Conservation (phyloP, 2,888 invertebrate species). For the Priocnemis perturbator region DNA sequence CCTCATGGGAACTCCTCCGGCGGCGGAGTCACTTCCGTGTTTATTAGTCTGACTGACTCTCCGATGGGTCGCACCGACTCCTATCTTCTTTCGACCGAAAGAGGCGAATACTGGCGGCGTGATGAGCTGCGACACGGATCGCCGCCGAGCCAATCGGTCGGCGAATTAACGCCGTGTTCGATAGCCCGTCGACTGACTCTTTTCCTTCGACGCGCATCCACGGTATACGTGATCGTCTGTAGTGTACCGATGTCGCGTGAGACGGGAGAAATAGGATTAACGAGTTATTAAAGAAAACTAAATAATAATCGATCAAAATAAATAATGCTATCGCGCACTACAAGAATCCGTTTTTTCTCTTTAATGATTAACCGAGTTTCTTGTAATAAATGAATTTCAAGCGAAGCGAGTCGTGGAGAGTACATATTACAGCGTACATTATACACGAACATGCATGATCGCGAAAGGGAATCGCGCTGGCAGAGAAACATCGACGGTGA, state of each 20-base stretch:
- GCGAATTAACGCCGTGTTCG: constrained; percentile 20
- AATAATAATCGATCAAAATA: too few species aligned
- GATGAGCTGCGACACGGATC: constrained; percentile 11
- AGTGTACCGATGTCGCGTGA: not conserved
- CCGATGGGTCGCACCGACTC: constrained; percentile 1
- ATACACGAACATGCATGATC: too few species aligned
- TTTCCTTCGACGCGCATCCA: not conserved
- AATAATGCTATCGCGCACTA: too few species aligned
- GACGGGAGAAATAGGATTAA: constrained; percentile 9
- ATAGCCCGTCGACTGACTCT: not conserved
- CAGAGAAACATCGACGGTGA: too few species aligned
- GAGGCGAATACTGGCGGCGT: too few species aligned
- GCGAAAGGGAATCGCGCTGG: too few species aligned
- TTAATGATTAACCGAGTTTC: too few species aligned
- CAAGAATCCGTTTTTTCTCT: too few species aligned
- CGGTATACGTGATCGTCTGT: constrained; percentile 12
- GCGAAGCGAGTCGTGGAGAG: too few species aligned
- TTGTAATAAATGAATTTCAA: too few species aligned
- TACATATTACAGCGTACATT: too few species aligned
- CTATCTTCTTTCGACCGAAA: not conserved
- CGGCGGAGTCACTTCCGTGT: constrained; percentile 52
- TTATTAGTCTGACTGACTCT: constrained; percentile 40
- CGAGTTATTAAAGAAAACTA: not conserved
- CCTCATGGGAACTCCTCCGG: constrained; percentile 56
- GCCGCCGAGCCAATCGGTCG: constrained; percentile 13